phyloP scores from a whole-genome alignment of 1,140 invertebrate genomes.

The Ceratina japonica region DNA sequence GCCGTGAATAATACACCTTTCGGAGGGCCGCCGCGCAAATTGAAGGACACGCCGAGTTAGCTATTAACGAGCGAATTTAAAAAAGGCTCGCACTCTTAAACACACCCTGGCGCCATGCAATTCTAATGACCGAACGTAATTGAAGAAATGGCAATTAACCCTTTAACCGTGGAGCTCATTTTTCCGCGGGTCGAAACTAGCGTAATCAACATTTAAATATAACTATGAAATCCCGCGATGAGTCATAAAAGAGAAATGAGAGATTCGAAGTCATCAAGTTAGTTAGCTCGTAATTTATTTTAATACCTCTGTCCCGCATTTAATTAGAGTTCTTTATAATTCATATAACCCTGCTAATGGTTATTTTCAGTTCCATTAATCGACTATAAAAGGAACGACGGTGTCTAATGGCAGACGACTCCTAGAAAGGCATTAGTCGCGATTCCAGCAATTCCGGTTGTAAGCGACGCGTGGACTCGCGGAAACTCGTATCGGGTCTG shows the following conservation, averaged over 20 bases:
- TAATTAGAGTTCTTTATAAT: too few relatives aligned
- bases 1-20: conserved; percentile 21
- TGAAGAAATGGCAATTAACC: conserved; percentile 18
- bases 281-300: too few relatives aligned
- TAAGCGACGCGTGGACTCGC: neutral
- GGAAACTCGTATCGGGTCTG: conserved; percentile 11
- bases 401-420: neutral
- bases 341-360: neutral
- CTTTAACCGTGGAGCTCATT: conserved; percentile 2
- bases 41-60: conserved; percentile 20
- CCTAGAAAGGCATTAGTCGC: neutral
- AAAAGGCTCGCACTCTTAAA: conserved; percentile 19
- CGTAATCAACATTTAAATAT: neutral
- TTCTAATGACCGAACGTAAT: conserved; percentile 8
- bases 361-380: neutral
- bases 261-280: too few relatives aligned
- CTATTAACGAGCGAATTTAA: conserved; percentile 26
- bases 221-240: neutral
- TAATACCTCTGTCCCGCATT: too few relatives aligned
- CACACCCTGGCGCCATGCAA: neutral
- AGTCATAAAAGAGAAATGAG: too few relatives aligned
- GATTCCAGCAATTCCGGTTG: neutral
- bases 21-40: neutral
- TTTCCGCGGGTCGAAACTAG: neutral
- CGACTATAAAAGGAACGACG: neutral